Conservation (phyloP, 2,888 invertebrate species). For the Chrysolina americana region DNA sequence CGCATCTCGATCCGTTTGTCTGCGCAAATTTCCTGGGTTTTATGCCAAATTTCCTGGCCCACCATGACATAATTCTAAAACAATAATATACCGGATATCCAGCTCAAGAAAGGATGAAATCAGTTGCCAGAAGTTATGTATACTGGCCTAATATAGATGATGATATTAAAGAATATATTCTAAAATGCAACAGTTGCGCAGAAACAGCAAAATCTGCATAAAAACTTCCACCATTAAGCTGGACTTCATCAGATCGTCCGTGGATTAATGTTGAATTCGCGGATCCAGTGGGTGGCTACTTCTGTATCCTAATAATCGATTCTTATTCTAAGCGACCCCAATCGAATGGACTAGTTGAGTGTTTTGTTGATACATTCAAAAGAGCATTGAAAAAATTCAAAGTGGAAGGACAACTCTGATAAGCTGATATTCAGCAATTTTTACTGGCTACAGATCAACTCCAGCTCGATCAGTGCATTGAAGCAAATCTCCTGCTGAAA, state of each 20-base stretch:
- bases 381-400: constrained; percentile 2
- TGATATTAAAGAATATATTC: too few relatives aligned
- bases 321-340: not conserved
- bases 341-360: constrained; percentile 2
- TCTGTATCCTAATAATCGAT: not conserved
- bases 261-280: constrained; percentile 30
- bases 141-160: too few relatives aligned
- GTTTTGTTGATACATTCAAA: constrained; percentile 10
- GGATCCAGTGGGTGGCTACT: constrained; percentile 24
- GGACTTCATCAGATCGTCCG: not conserved
- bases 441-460: not conserved
- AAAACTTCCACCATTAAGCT: too few relatives aligned
- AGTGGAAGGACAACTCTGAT: not conserved
- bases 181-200: too few relatives aligned
- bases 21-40: too few relatives aligned
- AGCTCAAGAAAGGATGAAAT: not conserved
- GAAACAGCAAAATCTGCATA: too few relatives aligned
- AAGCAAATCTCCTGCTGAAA: not conserved
- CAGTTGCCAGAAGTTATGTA: constrained; percentile 16
- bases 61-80: not conserved
- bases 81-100: constrained; percentile 1
- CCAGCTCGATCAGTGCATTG: not conserved
- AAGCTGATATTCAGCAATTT: not conserved
- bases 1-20: too few relatives aligned
- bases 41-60: too few relatives aligned